Base-by-base conservation (phyloP, 1,140 invertebrate species). In the Eriocheir sinensis region DNA sequence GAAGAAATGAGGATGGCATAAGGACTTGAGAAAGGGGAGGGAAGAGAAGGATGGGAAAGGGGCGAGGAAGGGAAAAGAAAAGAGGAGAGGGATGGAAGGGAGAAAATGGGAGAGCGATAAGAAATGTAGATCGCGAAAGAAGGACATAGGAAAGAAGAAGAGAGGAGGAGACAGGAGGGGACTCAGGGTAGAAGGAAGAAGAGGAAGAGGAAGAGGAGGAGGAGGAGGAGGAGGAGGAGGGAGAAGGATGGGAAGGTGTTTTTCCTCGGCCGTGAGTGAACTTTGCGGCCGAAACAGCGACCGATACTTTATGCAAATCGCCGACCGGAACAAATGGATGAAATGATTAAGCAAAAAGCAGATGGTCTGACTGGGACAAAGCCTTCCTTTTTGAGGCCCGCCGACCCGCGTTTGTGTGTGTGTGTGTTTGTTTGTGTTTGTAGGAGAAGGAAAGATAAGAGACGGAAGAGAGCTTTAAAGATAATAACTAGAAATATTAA, bases 331-430 rank as follows among this genome's bases (percentile, higher is more conserved):
- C 93, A 94, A 94, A 94, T 94, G 93, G 88, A 90, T 81, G 93
- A 94, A 94, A 94, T 94, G 93, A 94, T 94, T 94, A 94, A 90
- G 93, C 93, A 94, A 94, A 94, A 94, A 94, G 88, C 88, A 90
- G 72, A 89, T 83, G 88, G 93, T 91, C 88, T 90, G 89, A 48
- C 88, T 79, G 93, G 93, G 93, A 91, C 93, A 94, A 94, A 94
- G 93, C 93, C 40, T 41, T 34, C 93, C 93, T 94, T 94, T 94
- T 94, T 94, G 90, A 94, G 93, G 53, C 60, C 60, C 72, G 60
- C 88, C 88, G 36, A 21, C 92, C 92, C 92, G 38, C 92, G 86
- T 93, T 80, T 79, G 93, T 30, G 72, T 44, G 93, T 90, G 93
- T 83, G 86, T 88, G 93, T n/a, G n/a, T 53, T 9, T 53, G 21